Evolutionary conservation across 2,113 vertebrate species (phyloP), one percentile per base, ranked within the genome.

Genomic region (Orthonyx spaldingii): DNA sequence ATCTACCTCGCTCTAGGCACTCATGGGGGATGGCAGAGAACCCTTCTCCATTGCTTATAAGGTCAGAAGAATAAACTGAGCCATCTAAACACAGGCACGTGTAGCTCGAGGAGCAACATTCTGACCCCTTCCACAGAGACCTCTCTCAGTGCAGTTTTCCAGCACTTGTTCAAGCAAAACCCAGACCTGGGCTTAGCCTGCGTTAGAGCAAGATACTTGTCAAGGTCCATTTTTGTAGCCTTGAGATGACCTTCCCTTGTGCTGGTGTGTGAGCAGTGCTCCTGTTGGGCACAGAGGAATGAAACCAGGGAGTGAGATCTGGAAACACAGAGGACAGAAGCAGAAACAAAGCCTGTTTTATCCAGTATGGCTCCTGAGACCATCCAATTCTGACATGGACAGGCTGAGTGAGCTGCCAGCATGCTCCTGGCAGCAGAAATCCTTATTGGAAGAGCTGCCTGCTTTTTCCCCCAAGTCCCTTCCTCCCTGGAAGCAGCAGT

Each of bases 361-460:
- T 33, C 20, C 20, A 59, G 13, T 7, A 30, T 0, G 0, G 17
- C n/a, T 68, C 37, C 71, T 1, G 2, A 30, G 32, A 53, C n/a
- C 63, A 37, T 16, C 22, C 63, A 44, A 32, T 23, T 63, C 10
- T 56, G 19, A 12, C 1, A 8, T 1, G 22, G 49, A 37, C 30
- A 41, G 16, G 17, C 13, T 20, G 47, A 78, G 24, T 2, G 23
- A 84, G 42, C 39, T 87, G n/a, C 27, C 63, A 64, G 35, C 0
- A 0, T 28, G 16, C 8, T 56, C 15, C 55, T 26, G 59, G 41
- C 53, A 83, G 53, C 37, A 80, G 22, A 79, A 61, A 14, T 46
- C 37, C 26, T 65, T 19, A 23, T 0, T 65, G 79, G 26, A 89
- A 14, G 16, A 66, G 77, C 44, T 89, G 64, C 61, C 47, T 5